Evolutionary conservation across 2,797 vertebrate genomes (phyloP).

Genomic region (Taeniopygia guttata): DNA sequence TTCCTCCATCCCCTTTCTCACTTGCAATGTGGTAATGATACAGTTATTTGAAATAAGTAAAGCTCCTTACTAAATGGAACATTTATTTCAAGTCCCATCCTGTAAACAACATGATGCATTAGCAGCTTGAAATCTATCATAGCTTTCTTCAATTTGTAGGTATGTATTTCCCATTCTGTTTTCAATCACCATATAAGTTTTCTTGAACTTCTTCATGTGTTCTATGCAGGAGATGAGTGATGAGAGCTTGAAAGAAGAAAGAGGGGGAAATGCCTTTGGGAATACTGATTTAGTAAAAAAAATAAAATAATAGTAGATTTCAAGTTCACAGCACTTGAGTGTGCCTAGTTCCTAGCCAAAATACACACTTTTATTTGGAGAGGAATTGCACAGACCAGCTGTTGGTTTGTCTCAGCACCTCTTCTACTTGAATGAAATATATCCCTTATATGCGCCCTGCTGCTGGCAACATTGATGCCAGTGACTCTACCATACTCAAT

Average conservation of each 20-base stretch:
- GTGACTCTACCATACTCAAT: background rate
- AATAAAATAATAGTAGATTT: background rate
- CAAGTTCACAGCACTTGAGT: background rate
- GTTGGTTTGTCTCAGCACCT: background rate
- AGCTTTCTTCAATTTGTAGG: background rate
- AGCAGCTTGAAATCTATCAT: background rate
- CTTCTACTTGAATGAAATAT: background rate
- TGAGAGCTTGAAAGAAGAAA: background rate
- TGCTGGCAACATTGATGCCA: background rate
- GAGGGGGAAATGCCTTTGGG: background rate
- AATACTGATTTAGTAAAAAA: background rate
- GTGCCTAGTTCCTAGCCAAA: background rate
- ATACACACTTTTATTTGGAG: background rate
- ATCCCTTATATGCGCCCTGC: background rate
- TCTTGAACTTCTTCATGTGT: conserved; percentile 13
- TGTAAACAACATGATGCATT: background rate
- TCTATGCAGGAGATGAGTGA: background rate
- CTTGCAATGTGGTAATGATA: background rate
- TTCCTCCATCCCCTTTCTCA: rapidly evolving
- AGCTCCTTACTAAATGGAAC: background rate
- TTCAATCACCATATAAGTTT: conserved; percentile 27
- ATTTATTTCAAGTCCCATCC: background rate
- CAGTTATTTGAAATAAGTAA: background rate
- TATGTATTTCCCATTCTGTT: background rate
- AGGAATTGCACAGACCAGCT: background rate